Evolutionary conservation across 2,797 vertebrate genomes (phyloP), one percentile per base, ranked within the genome.

Genomic region (Pachyuromys duprasi): DNA sequence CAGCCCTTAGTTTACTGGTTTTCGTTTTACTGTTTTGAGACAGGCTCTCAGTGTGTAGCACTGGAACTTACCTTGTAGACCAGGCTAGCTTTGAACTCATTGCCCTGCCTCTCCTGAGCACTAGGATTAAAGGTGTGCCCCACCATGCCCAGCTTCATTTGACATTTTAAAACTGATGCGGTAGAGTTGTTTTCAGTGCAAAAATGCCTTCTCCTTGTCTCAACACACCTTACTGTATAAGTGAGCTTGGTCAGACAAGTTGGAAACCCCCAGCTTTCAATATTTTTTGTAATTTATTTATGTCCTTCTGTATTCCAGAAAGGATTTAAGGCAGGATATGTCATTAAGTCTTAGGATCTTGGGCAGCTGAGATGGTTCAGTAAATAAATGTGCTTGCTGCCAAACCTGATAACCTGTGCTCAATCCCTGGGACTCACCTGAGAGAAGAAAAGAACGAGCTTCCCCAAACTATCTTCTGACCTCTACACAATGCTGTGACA

Each of bases 211-310:
- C 55, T 94, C 49, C 26, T 97, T 94, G 33, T 95, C 70, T 79
- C 49, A 93, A 81, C 36, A 42, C 90, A 42, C 82, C 60, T 91
- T 26, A 79, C 18, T 95, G 11, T 89, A 63, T 88, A 79, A 86
- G 86, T 84, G 79, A 93, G 88, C 36, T 94, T 95, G 94, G 83
- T 93, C 81, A 91, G 93, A 62, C 65, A 91, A 93, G n/a, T 83
- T 95, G 67, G 78, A 94, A 94, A 88, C 13, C 57, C 36, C 87
- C 90, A 89, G 36, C 78, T 96, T 65, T 95, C 91, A 88, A 11
- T 95, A 74, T 90, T 96, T 83, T 93, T 93, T 63, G 62, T 94
- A 96, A 94, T 88, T 97, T 96, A 78, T 89, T 89, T 95, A 90
- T 93, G 72, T n/a, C 63, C 57, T 96, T 74, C 76, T 39, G 78